These are phyloP conservation scores for Vannuccia rotundouncinata DNA, from an alignment of 2,888 invertebrate genomes.

Conservation along the genomic window DNA sequence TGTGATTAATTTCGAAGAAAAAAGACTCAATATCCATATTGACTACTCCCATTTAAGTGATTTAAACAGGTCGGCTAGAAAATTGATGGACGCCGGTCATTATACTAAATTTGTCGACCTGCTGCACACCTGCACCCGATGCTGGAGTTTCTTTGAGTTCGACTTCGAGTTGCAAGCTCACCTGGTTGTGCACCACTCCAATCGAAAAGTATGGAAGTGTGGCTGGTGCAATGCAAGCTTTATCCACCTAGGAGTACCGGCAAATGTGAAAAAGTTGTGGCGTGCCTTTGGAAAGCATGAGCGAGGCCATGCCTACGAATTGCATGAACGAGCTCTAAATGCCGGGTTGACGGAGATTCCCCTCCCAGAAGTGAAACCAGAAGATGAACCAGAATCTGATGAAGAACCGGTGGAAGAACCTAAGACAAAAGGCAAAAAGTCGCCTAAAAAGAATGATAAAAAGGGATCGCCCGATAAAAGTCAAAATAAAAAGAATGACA, in stretches of 20 bases:
- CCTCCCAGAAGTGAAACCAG: not conserved
- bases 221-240: not conserved
- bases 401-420: not conserved
- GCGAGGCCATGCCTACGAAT: not conserved
- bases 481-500: not conserved
- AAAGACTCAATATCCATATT: not conserved
- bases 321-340: not conserved
- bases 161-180: conserved; percentile 14
- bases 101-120: conserved; percentile 22
- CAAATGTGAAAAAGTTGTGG: not conserved
- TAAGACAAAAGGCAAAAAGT: not conserved
- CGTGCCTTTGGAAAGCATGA: not conserved
- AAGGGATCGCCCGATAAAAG: no score
- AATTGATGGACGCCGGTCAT: not conserved
- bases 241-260: not conserved
- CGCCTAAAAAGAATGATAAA: not conserved
- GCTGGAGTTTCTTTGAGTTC: conserved; percentile 27
- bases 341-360: not conserved
- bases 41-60: not conserved
- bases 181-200: conserved; percentile 5
- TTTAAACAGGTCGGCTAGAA: not conserved
- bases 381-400: not conserved
- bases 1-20: not conserved
- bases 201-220: not conserved
- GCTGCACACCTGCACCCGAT: not conserved